Conservation (phyloP, 2,113 vertebrate genomes). For the Puntigrus tetrazona region DNA sequence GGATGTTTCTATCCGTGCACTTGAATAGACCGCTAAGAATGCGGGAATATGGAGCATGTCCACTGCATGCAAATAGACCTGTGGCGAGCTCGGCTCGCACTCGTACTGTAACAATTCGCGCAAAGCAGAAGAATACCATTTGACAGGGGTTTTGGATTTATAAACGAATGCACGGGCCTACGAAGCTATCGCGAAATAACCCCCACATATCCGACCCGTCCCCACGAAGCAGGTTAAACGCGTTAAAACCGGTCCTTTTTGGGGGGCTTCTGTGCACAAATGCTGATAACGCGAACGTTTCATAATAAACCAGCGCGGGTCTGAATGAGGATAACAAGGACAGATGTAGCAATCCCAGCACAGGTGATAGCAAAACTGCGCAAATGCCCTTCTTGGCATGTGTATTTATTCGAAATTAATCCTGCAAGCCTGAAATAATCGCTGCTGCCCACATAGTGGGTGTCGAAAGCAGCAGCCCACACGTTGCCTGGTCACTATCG, state of each 20-base stretch:
- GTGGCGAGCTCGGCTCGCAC: slow-evolving; percentile 8
- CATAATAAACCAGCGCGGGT: background rate
- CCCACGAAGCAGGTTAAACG: background rate
- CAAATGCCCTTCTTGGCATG: background rate
- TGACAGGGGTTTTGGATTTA: slow-evolving; percentile 1
- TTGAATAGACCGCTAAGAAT: slow-evolving; percentile 25
- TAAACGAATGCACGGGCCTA: slow-evolving; percentile 15
- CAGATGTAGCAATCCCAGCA: background rate
- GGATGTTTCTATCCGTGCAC: background rate
- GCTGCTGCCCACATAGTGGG: background rate
- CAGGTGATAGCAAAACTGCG: slow-evolving; percentile 20
- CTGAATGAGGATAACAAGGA: background rate
- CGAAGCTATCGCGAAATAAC: slow-evolving; percentile 8
- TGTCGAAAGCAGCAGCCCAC: slow-evolving; percentile 18
- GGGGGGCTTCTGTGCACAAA: background rate
- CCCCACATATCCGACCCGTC: background rate
- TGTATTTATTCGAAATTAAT: background rate
- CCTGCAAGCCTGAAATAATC: background rate
- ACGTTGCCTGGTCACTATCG: background rate
- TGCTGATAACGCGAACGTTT: slow-evolving; percentile 5
- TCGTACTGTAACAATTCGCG: background rate
- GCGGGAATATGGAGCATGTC: slow-evolving; percentile 34
- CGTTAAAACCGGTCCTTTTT: background rate
- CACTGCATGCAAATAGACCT: slow-evolving; percentile 27
- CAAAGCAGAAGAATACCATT: background rate